A percentile compares a stretch with the other conserved stretches of the same genome.
These are phyloP conservation scores for Oxystoma pomonae DNA, from an alignment of 2,888 invertebrate genomes.

Conservation along the genomic window DNA sequence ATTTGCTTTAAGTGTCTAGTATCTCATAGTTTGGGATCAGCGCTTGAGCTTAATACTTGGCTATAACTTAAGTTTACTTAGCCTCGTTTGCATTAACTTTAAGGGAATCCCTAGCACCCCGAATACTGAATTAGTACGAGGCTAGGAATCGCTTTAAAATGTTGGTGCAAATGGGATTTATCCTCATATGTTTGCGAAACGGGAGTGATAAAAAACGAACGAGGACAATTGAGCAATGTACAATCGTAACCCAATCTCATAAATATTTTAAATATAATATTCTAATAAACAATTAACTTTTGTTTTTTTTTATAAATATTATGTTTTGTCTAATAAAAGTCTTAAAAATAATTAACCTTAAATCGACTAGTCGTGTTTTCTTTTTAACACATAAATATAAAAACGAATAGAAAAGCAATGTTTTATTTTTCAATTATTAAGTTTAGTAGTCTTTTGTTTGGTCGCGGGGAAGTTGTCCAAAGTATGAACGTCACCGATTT, in stretches of 20 bases:
- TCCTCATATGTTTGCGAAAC: too few species aligned
- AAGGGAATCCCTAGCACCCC: too few species aligned
- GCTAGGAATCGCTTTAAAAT: too few species aligned
- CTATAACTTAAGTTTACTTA: too few species aligned
- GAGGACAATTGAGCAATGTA: constrained; percentile 47
- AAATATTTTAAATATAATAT: constrained; percentile 41
- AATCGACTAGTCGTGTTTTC: constrained; percentile 37
- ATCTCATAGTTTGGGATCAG: too few species aligned
- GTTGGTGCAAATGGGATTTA: too few species aligned
- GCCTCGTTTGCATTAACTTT: too few species aligned
- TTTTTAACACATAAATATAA: constrained; percentile 40
- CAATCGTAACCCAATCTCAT: constrained; percentile 42
- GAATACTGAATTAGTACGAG: too few species aligned
- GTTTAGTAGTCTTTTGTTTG: constrained; percentile 14
- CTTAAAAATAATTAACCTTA: constrained; percentile 48
- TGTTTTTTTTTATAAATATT: constrained; percentile 34
- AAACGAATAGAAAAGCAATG: constrained; percentile 46
- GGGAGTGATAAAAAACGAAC: not conserved
- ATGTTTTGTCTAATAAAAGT: constrained; percentile 31
- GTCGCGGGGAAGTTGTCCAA: constrained; percentile 21
- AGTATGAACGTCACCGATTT: constrained; percentile 19
- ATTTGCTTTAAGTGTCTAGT: too few species aligned
- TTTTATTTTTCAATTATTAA: constrained; percentile 5
- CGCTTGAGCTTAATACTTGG: too few species aligned
- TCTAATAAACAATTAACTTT: constrained; percentile 37